These are phyloP conservation scores for Druon quercuslanigerum DNA, from an alignment of 1,140 invertebrate genomes.

Conservation along the genomic window DNA sequence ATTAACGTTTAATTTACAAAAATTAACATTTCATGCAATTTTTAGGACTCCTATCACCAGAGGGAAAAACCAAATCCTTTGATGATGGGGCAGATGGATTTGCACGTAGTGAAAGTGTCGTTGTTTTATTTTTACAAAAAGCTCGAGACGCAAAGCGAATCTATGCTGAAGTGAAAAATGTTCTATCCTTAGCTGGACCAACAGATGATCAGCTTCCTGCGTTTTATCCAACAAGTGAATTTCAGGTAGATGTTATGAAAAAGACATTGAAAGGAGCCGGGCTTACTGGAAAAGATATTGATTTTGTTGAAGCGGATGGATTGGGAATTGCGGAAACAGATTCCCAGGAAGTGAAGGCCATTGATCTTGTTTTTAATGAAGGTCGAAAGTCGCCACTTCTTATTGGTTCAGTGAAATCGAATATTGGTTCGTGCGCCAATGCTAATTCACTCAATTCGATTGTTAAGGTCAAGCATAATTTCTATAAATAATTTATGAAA, in stretches of 20 bases:
- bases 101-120: slow-evolving; percentile 79
- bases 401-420: slow-evolving; percentile 86
- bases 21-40: not conserved
- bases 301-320: slow-evolving; percentile 62
- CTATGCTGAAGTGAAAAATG: slow-evolving; percentile 79
- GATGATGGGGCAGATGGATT: slow-evolving; percentile 78
- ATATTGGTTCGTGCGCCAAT: slow-evolving; percentile 86
- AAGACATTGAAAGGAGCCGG: slow-evolving; percentile 39
- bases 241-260: slow-evolving; percentile 42
- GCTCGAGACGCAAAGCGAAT: slow-evolving; percentile 75
- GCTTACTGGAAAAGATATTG: slow-evolving; percentile 50
- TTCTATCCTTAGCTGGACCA: slow-evolving; percentile 78
- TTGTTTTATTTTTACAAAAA: slow-evolving; percentile 79
- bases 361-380: slow-evolving; percentile 87
- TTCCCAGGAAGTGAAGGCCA: slow-evolving; percentile 87
- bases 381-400: slow-evolving; percentile 79
- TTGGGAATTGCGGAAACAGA: slow-evolving; percentile 82
- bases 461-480: slow-evolving; percentile 72
- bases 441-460: slow-evolving; percentile 79
- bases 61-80: slow-evolving; percentile 83
- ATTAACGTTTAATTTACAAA: not conserved
- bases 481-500: too few relatives aligned
- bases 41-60: slow-evolving; percentile 68
- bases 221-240: slow-evolving; percentile 68
- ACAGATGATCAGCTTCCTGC: slow-evolving; percentile 74